phyloP scores from a whole-genome alignment of 2,797 vertebrate genomes.

The Phrynocephalus forsythii region DNA sequence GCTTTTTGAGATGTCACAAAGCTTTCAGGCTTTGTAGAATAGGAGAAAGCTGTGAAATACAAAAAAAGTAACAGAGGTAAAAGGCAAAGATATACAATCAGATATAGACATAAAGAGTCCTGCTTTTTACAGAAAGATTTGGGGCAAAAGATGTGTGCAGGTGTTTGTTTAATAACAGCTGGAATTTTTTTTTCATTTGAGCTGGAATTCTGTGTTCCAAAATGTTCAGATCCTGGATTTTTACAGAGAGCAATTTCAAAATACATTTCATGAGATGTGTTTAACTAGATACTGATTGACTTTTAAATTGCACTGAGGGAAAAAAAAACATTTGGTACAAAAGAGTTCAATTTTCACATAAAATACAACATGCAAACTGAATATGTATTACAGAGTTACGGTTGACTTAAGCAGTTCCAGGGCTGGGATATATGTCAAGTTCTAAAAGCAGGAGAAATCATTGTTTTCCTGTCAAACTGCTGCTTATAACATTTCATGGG shows the following conservation, averaged over 20 bases:
- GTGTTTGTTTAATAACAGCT: too few species aligned
- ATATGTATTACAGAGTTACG: not conserved
- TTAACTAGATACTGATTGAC: not conserved
- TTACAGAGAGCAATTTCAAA: too few species aligned
- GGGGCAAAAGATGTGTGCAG: not conserved
- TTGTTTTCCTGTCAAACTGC: not conserved
- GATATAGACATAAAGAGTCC: not conserved
- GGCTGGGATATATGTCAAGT: not conserved
- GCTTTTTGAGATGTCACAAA: not conserved
- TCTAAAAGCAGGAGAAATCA: not conserved
- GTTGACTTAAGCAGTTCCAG: not conserved
- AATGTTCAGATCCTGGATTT: not conserved
- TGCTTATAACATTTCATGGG: too few species aligned
- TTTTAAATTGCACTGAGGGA: not conserved
- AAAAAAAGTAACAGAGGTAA: not conserved
- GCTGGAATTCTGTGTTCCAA: not conserved
- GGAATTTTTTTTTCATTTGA: too few species aligned
- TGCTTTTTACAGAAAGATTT: not conserved
- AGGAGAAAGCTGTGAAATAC: not conserved
- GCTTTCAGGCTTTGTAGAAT: not conserved
- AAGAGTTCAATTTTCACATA: not conserved
- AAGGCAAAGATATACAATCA: not conserved
- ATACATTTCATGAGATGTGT: not conserved
- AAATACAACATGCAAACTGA: too few species aligned
- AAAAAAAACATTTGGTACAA: not conserved